These are phyloP conservation scores for Scylla paramamosain DNA, from an alignment of 1,140 invertebrate genomes.

Conservation along the genomic window DNA sequence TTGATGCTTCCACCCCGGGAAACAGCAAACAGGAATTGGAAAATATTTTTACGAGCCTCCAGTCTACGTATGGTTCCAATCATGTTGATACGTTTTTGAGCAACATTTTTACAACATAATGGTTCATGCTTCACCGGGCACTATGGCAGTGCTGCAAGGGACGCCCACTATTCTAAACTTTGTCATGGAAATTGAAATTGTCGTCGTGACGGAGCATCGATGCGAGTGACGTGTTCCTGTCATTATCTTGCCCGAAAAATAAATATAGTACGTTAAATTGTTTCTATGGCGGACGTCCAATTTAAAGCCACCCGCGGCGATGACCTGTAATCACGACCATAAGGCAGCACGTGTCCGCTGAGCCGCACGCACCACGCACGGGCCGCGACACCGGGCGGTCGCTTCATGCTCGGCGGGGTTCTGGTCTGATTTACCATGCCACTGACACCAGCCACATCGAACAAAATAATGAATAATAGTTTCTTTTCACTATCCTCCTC, in stretches of 20 bases:
- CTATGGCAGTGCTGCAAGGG: not conserved
- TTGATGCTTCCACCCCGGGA: not conserved
- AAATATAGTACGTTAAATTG: not conserved
- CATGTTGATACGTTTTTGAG: conserved; percentile 22
- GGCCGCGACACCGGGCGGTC: not conserved
- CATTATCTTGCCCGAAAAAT: not conserved
- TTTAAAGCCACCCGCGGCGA: not conserved
- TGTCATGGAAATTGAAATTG: not conserved
- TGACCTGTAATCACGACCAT: not conserved
- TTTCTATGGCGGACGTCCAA: not conserved
- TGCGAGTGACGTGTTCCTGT: not conserved
- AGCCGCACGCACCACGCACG: not conserved
- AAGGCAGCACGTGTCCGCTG: not conserved
- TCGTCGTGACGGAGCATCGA: not conserved
- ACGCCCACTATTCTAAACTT: not conserved
- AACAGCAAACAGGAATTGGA: not conserved
- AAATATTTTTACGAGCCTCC: not conserved
- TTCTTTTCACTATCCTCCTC: not conserved
- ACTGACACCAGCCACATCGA: not conserved
- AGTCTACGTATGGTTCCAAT: conserved; percentile 13
- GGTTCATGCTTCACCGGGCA: not conserved
- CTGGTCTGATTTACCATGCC: not conserved
- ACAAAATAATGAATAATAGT: not conserved
- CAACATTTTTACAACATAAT: conserved; percentile 15
- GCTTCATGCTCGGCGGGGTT: not conserved